Evolutionary conservation across 1,140 invertebrate genomes (phyloP), one percentile per base, ranked within the genome.

Genomic region (Mylabris phalerata): DNA sequence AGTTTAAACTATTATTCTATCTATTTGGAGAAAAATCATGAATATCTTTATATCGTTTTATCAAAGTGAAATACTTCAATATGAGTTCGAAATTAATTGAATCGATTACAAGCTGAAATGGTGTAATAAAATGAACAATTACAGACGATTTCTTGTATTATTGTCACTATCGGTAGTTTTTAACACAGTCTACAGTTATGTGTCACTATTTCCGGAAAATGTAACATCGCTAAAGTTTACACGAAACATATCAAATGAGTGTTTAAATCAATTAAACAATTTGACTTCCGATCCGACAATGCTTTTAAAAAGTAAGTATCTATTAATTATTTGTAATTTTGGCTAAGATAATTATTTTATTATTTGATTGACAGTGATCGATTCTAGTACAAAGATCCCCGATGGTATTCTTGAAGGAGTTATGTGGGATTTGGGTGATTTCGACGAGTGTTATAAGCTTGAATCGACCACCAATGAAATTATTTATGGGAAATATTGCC

Each of bases 401-500:
- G 39, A n/a, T n/a, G 48, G 48, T 7, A 11, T 50, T 32, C 9
- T 38, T 9, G 48, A 39, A 11, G 32, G 26, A 9, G n/a, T 39
- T 50, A 13, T 50, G 3, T 19, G 19, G 3, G 48, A 50, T 50
- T 50, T 50, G 13, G 48, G 48, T 10, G 13, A 19, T 13, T 50
- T 50, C 39, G 48, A 50, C 9, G n/a, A 39, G 39, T 50, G 48
- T 39, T 50, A 50, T 38, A 38, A 39, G 2, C 38, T 50, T 4
- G 19, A 50, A n/a, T 19, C 11, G 10, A 42, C 9, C 2, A 42
- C 10, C 11, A 11, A 42, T n/a, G 41, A 42, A 10, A n/a, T 42
- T n/a, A 11, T 50, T 13, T 50, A 50, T n/a, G 48, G 48, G 5
- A 50, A 50, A 11, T 50, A 50, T 19, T 50, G 48, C 39, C 32